phyloP scores from a whole-genome alignment of 2,888 invertebrate species.

The Hirtodrosophila confusa region DNA sequence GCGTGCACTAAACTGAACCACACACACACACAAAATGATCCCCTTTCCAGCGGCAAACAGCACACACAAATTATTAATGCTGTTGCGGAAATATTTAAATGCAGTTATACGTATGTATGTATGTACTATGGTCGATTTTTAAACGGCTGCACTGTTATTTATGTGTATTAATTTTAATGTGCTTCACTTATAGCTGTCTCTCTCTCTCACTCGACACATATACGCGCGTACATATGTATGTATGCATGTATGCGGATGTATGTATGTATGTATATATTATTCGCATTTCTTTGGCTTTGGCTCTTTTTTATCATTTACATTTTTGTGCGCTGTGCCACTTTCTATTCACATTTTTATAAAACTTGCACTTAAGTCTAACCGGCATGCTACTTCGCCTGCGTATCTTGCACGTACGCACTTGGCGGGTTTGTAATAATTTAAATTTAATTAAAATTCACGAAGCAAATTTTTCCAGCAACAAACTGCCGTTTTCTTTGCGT shows the following conservation, averaged over 20 bases:
- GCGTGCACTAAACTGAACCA: conserved; percentile 23
- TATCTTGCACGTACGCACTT: conserved; percentile 43
- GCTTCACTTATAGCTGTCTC: conserved; percentile 46
- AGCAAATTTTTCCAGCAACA: conserved; percentile 49
- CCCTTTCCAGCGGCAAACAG: conserved; percentile 59
- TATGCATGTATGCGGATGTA: conserved; percentile 16
- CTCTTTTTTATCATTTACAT: conserved; percentile 63
- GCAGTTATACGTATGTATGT: conserved; percentile 30
- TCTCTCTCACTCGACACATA: conserved; percentile 38
- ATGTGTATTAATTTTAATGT: conserved; percentile 53
- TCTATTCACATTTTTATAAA: conserved; percentile 52
- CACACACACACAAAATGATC: conserved; percentile 43
- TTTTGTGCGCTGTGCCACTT: conserved; percentile 58
- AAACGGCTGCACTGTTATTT: conserved; percentile 59
- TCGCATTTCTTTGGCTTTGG: conserved; percentile 68
- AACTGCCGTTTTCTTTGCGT: conserved; percentile 58
- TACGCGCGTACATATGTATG: conserved; percentile 16
- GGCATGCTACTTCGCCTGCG: conserved; percentile 33
- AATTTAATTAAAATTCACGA: conserved; percentile 55
- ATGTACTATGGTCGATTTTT: conserved; percentile 34
- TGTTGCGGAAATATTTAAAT: conserved; percentile 69
- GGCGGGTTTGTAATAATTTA: conserved; percentile 47
- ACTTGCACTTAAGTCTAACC: conserved; percentile 41
- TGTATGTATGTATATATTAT: conserved; percentile 40
- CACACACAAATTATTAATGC: conserved; percentile 53